These are phyloP conservation scores for Thalassophryne amazonica DNA, from an alignment of 2,797 vertebrate species.

Conservation along the genomic window DNA sequence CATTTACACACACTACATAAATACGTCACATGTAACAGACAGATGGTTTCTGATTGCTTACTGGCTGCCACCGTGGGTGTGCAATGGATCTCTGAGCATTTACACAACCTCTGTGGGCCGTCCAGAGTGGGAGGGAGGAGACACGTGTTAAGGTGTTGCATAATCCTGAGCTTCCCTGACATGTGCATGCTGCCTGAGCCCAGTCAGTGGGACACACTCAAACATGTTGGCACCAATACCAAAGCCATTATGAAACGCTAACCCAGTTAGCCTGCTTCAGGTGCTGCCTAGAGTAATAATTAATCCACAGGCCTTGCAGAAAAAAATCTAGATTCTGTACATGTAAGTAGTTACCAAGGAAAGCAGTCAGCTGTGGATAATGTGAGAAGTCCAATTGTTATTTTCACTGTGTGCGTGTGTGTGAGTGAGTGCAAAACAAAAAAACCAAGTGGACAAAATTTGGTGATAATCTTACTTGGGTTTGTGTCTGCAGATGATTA, in stretches of 20 bases:
- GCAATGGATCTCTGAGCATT: constrained; percentile 49
- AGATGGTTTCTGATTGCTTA: constrained; percentile 34
- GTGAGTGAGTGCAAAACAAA: too few relatives aligned
- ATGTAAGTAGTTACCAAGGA: too few relatives aligned
- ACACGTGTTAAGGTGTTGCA: constrained; percentile 43
- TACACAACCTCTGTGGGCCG: constrained; percentile 56
- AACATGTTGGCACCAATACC: constrained; percentile 48
- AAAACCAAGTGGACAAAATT: too few relatives aligned
- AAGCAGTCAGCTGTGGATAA: too few relatives aligned
- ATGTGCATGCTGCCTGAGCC: constrained; percentile 44
- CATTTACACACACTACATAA: constrained; percentile 51
- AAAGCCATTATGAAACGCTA: constrained; percentile 43
- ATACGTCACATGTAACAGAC: constrained; percentile 53
- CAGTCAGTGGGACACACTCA: constrained; percentile 33
- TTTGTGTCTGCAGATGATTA: too few relatives aligned
- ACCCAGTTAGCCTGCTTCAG: constrained; percentile 44
- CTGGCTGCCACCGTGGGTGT: not conserved
- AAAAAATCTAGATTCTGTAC: too few relatives aligned
- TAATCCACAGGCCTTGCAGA: constrained; percentile 6
- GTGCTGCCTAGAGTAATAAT: not conserved
- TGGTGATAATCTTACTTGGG: too few relatives aligned
- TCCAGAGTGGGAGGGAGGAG: not conserved
- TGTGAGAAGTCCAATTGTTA: too few relatives aligned
- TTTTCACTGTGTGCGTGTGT: too few relatives aligned
- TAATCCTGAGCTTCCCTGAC: constrained; percentile 44